These are phyloP conservation scores for Erpornis zantholeuca DNA, from an alignment of 2,113 vertebrate species.

Conservation along the genomic window DNA sequence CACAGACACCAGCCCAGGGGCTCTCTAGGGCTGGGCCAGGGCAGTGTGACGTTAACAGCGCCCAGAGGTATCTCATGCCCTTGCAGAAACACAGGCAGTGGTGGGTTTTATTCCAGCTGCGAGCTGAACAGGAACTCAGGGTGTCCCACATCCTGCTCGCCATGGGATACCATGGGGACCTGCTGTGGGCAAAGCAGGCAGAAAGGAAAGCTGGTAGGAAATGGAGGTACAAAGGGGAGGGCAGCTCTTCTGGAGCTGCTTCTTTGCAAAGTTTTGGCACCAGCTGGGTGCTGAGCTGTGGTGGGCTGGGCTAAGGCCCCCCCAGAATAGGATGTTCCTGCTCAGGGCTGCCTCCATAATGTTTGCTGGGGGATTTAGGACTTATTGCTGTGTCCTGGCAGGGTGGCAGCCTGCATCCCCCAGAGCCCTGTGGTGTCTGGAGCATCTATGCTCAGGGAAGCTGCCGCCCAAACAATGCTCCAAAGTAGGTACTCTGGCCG, in stretches of 20 bases:
- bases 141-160: fast-evolving
- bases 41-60: fast-evolving
- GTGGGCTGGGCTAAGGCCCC: neutral
- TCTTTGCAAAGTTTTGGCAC: neutral
- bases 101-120: fast-evolving
- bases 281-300: fast-evolving
- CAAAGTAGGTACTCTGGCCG: fast-evolving
- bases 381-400: neutral
- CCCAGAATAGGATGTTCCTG: neutral
- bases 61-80: neutral
- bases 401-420: neutral
- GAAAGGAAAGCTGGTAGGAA: neutral
- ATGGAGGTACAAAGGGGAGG: neutral
- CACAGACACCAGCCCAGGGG: neutral
- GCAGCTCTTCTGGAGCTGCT: neutral
- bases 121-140: neutral
- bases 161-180: neutral
- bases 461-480: neutral
- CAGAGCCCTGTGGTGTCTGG: fast-evolving
- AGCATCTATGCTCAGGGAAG: neutral
- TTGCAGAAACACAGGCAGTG: fast-evolving
- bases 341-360: neutral
- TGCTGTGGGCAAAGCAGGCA: neutral
- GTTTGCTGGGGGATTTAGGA: neutral
- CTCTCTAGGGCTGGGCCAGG: neutral